phyloP scores from a whole-genome alignment of 2,113 vertebrate species.

The Leucopsar rothschildi region DNA sequence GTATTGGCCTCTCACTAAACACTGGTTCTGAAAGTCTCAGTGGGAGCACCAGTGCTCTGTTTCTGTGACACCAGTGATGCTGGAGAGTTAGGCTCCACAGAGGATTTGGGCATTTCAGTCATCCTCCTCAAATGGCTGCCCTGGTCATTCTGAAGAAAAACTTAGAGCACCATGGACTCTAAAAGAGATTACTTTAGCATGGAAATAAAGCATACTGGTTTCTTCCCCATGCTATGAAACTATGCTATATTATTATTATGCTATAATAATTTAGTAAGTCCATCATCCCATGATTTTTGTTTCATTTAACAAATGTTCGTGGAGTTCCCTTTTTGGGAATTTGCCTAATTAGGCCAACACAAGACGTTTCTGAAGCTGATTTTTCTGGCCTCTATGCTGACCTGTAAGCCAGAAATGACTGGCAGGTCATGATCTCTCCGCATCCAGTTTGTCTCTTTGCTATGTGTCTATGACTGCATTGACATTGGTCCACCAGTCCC shows the following conservation, averaged over 20 bases:
- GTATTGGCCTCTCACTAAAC: constrained; percentile 52
- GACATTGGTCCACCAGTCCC: not conserved
- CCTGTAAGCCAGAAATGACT: not conserved
- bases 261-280: not conserved
- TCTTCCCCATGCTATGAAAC: not conserved
- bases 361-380: not conserved
- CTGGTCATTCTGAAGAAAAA: not conserved
- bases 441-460: not conserved
- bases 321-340: not conserved
- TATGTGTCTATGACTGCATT: not conserved
- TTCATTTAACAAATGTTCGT: not conserved
- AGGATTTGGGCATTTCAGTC: not conserved
- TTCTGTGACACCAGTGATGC: not conserved
- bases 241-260: too few species aligned
- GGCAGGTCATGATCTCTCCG: not conserved
- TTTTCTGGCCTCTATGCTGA: not conserved
- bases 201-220: not conserved
- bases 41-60: not conserved
- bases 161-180: not conserved
- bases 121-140: not conserved
- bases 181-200: not conserved
- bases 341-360: not conserved
- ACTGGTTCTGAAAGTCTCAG: not conserved
- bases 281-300: not conserved
- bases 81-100: not conserved